phyloP scores from a whole-genome alignment of 2,888 invertebrate genomes.

The Cyaniris semiargus region DNA sequence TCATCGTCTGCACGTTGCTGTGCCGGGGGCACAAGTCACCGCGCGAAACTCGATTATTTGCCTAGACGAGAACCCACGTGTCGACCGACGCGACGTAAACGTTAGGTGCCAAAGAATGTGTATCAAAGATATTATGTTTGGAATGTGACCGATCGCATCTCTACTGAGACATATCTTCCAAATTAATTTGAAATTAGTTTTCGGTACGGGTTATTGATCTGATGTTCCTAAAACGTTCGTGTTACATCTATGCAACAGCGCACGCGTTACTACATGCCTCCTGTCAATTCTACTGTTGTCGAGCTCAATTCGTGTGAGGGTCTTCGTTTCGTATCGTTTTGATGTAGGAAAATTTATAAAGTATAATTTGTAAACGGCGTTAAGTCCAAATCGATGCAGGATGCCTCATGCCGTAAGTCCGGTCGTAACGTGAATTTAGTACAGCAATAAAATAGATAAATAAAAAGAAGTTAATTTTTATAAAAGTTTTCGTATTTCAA shows the following conservation, averaged over 20 bases:
- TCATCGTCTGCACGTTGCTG: constrained; percentile 65
- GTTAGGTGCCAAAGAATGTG: constrained; percentile 79
- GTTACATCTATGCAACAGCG: constrained; percentile 63
- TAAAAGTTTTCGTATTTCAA: constrained; percentile 68
- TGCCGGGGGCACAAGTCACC: constrained; percentile 53
- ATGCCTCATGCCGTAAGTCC: constrained; percentile 59
- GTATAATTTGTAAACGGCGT: constrained; percentile 31
- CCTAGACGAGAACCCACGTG: constrained; percentile 46
- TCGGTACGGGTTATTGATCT: constrained; percentile 78
- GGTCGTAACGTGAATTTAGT: constrained; percentile 71
- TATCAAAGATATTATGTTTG: constrained; percentile 75
- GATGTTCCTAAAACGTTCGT: constrained; percentile 76
- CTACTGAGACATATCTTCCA: constrained; percentile 70
- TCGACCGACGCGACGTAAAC: constrained; percentile 58
- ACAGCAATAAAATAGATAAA: constrained; percentile 66
- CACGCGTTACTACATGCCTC: constrained; percentile 56
- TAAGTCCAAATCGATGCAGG: constrained; percentile 67
- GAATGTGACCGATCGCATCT: constrained; percentile 67
- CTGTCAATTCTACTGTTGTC: constrained; percentile 76
- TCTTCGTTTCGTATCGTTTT: constrained; percentile 66
- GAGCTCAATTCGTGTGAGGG: constrained; percentile 76
- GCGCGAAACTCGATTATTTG: constrained; percentile 56
- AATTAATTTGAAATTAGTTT: constrained; percentile 68
- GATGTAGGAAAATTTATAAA: constrained; percentile 29
- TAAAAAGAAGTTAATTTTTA: constrained; percentile 63